Evolutionary conservation across 2,113 vertebrate genomes (phyloP).

Genomic region (Trichechus manatus): DNA sequence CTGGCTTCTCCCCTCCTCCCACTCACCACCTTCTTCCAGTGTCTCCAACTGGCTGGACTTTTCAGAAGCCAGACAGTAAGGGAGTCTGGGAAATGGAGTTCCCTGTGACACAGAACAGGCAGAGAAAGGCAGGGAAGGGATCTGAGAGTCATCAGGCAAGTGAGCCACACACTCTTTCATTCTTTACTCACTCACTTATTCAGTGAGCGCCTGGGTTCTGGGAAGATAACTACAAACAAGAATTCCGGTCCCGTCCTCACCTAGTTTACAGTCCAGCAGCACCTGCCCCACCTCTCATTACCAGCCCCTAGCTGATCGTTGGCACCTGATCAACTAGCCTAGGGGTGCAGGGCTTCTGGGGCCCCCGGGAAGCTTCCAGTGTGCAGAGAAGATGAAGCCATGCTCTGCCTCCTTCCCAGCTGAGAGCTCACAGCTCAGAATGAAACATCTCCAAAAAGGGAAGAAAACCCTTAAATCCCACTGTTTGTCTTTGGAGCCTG

Average conservation of each 20-base stretch:
- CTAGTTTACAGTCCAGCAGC: background rate
- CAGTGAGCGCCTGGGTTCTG: background rate
- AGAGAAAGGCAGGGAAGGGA: background rate
- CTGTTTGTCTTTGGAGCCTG: slow-evolving; percentile 76
- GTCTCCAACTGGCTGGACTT: background rate
- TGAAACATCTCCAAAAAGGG: slow-evolving; percentile 65
- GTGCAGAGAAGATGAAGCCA: background rate
- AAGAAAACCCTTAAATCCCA: slow-evolving; percentile 76
- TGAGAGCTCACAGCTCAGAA: slow-evolving; percentile 51
- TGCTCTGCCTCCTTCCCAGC: slow-evolving; percentile 31
- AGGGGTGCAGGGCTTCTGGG: background rate
- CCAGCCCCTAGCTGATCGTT: background rate
- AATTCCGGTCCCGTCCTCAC: background rate
- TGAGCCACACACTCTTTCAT: background rate
- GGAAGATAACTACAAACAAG: background rate
- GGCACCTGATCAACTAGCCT: background rate
- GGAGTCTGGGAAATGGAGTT: slow-evolving; percentile 53
- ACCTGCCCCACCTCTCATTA: no score
- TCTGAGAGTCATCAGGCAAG: background rate
- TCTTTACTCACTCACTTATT: background rate
- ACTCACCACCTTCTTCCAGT: background rate
- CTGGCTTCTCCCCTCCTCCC: background rate
- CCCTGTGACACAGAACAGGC: background rate
- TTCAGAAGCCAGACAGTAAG: background rate
- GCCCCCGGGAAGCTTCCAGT: background rate